Percentiles rank a stretch among this genome's conserved stretches.
Evolutionary conservation across 2,113 vertebrate species (phyloP).

Genomic region (Pomatostomus ruficeps): DNA sequence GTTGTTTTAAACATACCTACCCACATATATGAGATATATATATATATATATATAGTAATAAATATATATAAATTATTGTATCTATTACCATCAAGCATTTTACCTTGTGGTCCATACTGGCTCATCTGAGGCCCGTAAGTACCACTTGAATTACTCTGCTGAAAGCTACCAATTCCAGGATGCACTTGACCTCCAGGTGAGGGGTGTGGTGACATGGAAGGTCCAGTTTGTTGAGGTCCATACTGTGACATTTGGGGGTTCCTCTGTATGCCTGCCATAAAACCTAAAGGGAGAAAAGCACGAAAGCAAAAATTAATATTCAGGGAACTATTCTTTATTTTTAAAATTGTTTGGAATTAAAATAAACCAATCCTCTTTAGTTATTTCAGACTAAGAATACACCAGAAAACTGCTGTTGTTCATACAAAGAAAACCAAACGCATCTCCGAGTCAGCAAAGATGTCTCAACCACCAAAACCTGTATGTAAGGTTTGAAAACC

Average conservation of each 20-base stretch:
- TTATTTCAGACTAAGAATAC: background rate
- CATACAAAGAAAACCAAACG: background rate
- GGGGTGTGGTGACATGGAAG: slow-evolving; percentile 89
- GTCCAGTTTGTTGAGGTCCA: slow-evolving; percentile 84
- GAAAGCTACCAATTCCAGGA: slow-evolving; percentile 83
- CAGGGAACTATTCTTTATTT: background rate
- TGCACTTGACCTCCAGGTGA: slow-evolving; percentile 87
- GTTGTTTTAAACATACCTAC: background rate
- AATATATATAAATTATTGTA: background rate
- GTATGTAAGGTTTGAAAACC: background rate
- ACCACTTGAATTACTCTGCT: slow-evolving; percentile 84
- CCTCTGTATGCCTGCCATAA: slow-evolving; percentile 87
- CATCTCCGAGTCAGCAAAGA: background rate
- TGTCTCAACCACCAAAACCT: background rate
- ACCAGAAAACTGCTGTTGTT: background rate
- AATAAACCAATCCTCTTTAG: background rate
- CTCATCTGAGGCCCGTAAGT: slow-evolving; percentile 87
- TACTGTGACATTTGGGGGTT: slow-evolving; percentile 87
- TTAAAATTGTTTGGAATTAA: background rate
- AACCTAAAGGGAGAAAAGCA: slow-evolving; percentile 73
- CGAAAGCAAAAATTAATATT: background rate
- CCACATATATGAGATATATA: fast-evolving
- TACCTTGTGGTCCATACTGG: slow-evolving; percentile 94
- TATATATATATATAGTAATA: background rate
- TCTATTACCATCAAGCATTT: background rate